phyloP scores from a whole-genome alignment of 2,888 invertebrate genomes.

The Aphodius granarius region DNA sequence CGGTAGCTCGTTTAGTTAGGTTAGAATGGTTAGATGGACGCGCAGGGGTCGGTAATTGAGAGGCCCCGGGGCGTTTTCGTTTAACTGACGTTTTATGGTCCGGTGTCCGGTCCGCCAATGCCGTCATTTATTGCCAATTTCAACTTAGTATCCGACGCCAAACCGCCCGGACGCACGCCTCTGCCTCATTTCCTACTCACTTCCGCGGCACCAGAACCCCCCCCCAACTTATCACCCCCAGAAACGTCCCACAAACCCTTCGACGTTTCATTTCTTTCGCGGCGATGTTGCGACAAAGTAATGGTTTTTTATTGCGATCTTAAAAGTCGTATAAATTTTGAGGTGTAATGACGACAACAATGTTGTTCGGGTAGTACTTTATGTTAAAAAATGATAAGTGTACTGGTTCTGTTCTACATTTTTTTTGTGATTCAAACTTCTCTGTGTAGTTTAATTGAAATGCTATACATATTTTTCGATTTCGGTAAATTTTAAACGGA shows the following conservation, averaged over 20 bases:
- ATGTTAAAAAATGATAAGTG: no score
- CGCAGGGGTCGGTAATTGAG: conserved; percentile 4
- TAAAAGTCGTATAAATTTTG: not conserved
- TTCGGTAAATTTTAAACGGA: no score
- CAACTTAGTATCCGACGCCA: not conserved
- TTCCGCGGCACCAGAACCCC: not conserved
- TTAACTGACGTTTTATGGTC: conserved; percentile 28
- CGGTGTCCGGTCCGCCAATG: conserved; percentile 22
- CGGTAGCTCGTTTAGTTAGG: not conserved
- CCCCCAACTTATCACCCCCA: not conserved
- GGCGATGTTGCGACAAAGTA: not conserved
- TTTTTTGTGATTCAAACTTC: no score
- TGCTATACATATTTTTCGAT: no score
- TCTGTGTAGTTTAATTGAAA: no score
- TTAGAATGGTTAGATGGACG: conserved; percentile 1
- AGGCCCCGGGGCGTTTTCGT: conserved; percentile 33
- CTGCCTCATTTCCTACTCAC: not conserved
- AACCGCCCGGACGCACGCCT: not conserved
- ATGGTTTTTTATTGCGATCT: not conserved
- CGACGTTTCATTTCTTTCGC: not conserved
- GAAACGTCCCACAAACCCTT: no score
- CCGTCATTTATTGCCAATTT: conserved; percentile 13
- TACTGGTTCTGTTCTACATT: no score
- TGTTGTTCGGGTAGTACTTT: no score
- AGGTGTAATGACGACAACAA: no score